phyloP scores from a whole-genome alignment of 2,797 vertebrate genomes.

The Alca torda region DNA sequence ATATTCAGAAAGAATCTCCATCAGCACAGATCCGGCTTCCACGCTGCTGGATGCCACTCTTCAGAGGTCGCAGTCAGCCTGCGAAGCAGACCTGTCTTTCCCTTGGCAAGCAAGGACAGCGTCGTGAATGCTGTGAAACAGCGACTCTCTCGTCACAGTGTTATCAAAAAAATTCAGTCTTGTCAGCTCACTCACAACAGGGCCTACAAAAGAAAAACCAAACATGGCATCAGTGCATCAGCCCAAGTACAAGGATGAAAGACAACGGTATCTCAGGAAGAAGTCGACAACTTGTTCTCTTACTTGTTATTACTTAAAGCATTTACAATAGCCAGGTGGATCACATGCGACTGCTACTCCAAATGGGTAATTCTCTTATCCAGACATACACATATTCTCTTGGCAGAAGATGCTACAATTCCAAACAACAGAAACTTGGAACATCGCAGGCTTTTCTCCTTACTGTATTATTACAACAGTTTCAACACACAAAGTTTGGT shows the following conservation, averaged over 20 bases:
- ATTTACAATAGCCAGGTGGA: background rate
- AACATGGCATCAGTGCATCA: background rate
- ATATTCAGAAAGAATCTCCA: background rate
- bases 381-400: background rate
- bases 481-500: background rate
- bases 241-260: background rate
- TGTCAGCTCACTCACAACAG: conserved; percentile 82
- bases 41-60: background rate
- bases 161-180: conserved; percentile 85
- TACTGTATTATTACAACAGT: background rate
- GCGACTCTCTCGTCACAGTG: conserved; percentile 70
- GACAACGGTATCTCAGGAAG: background rate
- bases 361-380: background rate
- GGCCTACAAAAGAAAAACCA: conserved; percentile 72
- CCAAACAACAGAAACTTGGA: background rate
- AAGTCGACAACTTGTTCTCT: background rate
- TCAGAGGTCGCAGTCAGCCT: background rate
- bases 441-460: background rate
- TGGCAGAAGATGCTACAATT: background rate
- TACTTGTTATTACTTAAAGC: background rate
- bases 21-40: background rate
- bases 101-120: conserved; percentile 85
- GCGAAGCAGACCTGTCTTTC: background rate
- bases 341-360: background rate
- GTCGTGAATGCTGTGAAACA: conserved; percentile 90